Conservation (phyloP, 2,888 invertebrate species). For the Mycalesis mineus region DNA sequence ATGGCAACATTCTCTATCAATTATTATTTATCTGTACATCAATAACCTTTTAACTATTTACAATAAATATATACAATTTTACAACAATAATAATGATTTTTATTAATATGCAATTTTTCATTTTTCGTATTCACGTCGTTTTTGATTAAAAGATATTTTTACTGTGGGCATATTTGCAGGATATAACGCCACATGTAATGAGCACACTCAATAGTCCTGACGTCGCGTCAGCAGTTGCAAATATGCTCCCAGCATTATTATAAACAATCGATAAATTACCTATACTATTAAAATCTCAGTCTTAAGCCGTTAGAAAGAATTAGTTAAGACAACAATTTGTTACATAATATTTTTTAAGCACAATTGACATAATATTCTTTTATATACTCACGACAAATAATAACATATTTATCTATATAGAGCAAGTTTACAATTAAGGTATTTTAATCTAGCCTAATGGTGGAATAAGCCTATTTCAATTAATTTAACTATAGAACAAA, state of each 20-base stretch:
- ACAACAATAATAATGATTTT: constrained; percentile 13
- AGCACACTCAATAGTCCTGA: neutral
- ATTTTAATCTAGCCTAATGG: neutral
- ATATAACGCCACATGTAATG: neutral
- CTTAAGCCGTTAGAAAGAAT: constrained; percentile 26
- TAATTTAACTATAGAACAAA: too few species aligned
- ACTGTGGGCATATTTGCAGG: neutral
- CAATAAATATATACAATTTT: constrained; percentile 20
- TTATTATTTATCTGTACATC: constrained; percentile 22
- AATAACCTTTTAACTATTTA: constrained; percentile 15
- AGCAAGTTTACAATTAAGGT: neutral
- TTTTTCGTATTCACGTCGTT: constrained; percentile 9
- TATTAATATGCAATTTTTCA: constrained; percentile 12
- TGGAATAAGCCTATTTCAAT: too few species aligned
- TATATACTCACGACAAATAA: neutral
- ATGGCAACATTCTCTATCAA: constrained; percentile 32
- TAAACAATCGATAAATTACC: constrained; percentile 15
- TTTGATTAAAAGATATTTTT: constrained; percentile 7
- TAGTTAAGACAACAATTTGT: constrained; percentile 19
- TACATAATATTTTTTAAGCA: constrained; percentile 12
- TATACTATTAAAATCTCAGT: constrained; percentile 26
- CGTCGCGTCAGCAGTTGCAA: neutral
- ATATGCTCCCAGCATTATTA: neutral
- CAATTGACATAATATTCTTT: constrained; percentile 19
- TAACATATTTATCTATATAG: neutral